These are phyloP conservation scores for Etheostoma perlongum DNA, from an alignment of 2,797 vertebrate species.

Conservation along the genomic window DNA sequence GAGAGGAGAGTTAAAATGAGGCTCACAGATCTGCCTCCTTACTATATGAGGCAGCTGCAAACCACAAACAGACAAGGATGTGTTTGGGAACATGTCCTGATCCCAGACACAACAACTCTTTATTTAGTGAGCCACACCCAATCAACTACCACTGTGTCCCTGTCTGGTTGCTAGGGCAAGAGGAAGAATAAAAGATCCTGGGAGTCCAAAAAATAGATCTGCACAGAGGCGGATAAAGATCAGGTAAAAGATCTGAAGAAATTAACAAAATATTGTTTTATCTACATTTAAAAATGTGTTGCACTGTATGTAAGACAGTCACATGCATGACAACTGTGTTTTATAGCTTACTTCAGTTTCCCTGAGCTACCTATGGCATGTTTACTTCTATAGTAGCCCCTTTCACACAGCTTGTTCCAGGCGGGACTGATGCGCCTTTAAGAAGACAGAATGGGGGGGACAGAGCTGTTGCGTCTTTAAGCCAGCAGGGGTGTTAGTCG, in stretches of 20 bases:
- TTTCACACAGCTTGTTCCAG: too few relatives aligned
- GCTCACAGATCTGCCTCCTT: conserved; percentile 56
- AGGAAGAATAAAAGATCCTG: conserved; percentile 44
- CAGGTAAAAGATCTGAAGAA: not conserved
- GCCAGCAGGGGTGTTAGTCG: too few relatives aligned
- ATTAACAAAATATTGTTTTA: not conserved
- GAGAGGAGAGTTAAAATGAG: conserved; percentile 50
- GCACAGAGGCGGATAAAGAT: not conserved
- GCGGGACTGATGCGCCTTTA: too few relatives aligned
- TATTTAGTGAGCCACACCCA: conserved; percentile 78
- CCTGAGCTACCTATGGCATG: not conserved
- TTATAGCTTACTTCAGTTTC: not conserved
- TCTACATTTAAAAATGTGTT: conserved; percentile 3
- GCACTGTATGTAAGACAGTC: not conserved
- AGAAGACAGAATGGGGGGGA: too few relatives aligned
- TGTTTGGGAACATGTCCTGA: conserved; percentile 73
- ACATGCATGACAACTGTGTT: not conserved
- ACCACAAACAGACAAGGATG: conserved; percentile 76
- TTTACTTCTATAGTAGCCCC: not conserved
- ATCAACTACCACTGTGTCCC: conserved; percentile 70
- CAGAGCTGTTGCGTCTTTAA: too few relatives aligned
- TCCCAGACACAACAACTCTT: conserved; percentile 81
- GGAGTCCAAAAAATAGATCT: conserved; percentile 22
- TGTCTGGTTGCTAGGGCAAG: conserved; percentile 57
- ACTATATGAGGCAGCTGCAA: conserved; percentile 67